Evolutionary conservation across 2,113 vertebrate species (phyloP).

Genomic region (Rhinoderma darwinii): DNA sequence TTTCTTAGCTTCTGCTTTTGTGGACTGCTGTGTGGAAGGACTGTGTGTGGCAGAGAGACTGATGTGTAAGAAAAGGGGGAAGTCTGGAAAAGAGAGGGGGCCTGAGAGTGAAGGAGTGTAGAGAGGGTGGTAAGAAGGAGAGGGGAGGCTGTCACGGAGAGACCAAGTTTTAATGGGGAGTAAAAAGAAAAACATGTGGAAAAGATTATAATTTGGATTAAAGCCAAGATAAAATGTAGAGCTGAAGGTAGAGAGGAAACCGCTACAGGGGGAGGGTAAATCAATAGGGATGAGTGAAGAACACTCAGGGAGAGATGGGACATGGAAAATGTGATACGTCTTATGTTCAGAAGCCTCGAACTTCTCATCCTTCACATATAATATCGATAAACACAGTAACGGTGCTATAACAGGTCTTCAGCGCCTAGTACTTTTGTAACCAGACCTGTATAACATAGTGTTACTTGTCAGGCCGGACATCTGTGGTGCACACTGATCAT

Average conservation of each 20-base stretch:
- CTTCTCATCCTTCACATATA: neutral
- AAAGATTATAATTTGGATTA: constrained; percentile 37
- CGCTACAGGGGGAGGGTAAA: constrained; percentile 5
- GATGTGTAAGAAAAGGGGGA: constrained; percentile 39
- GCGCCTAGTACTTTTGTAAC: neutral
- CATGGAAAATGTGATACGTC: neutral
- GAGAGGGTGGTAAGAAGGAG: constrained; percentile 18
- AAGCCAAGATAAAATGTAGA: constrained; percentile 32
- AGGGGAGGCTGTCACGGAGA: constrained; percentile 43
- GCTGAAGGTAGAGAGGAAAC: constrained; percentile 1
- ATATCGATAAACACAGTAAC: neutral
- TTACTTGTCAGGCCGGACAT: neutral
- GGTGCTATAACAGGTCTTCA: no score
- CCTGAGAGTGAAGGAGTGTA: constrained; percentile 22
- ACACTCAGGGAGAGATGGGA: neutral
- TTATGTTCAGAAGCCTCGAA: neutral
- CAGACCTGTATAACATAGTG: neutral
- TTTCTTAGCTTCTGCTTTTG: constrained; percentile 43
- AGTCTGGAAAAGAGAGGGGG: constrained; percentile 50
- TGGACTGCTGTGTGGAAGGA: constrained; percentile 54
- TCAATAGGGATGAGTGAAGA: neutral
- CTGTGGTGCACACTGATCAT: neutral
- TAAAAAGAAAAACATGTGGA: constrained; percentile 58
- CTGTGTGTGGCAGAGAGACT: constrained; percentile 57
- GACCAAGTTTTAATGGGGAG: constrained; percentile 39